Evolutionary conservation across 2,797 vertebrate genomes (phyloP).

Genomic region (Aeoliscus strigatus): DNA sequence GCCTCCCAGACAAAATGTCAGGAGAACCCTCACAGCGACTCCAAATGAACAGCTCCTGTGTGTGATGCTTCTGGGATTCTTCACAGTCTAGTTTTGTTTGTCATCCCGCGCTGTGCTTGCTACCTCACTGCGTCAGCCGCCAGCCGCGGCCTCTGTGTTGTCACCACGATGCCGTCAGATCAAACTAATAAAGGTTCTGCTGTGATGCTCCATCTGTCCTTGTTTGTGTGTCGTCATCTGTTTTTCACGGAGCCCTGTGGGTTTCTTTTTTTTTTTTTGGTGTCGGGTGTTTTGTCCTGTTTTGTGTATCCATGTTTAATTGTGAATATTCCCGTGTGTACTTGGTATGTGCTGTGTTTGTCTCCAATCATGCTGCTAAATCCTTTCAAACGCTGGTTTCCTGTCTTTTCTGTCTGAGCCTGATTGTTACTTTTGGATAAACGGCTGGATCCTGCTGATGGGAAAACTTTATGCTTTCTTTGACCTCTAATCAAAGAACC

Average conservation of each 20-base stretch:
- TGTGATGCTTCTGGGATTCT: conserved; percentile 55
- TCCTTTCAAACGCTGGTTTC: too few species aligned
- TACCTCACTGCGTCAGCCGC: conserved; percentile 28
- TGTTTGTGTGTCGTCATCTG: conserved; percentile 40
- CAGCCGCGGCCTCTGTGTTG: conserved; percentile 35
- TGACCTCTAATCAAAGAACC: conserved; percentile 45
- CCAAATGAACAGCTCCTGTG: conserved; percentile 30
- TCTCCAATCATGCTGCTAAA: too few species aligned
- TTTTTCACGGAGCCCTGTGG: too few species aligned
- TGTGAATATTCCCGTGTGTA: too few species aligned
- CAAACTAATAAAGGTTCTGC: conserved; percentile 72
- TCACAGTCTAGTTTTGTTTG: conserved; percentile 24
- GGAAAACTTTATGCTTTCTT: conserved; percentile 72
- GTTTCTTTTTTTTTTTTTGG: too few species aligned
- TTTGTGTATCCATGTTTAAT: too few species aligned
- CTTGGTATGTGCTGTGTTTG: too few species aligned
- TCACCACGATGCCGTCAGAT: too few species aligned
- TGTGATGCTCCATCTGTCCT: conserved; percentile 49
- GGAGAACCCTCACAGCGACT: too few species aligned
- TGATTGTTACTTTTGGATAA: conserved; percentile 10
- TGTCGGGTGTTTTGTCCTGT: too few species aligned
- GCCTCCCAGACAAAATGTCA: too few species aligned
- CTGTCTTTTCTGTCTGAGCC: conserved; percentile 13
- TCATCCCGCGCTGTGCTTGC: conserved; percentile 27
- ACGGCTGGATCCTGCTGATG: conserved; percentile 31